Evolutionary conservation across 2,113 vertebrate genomes (phyloP), one percentile per base, ranked within the genome.

Genomic region (Pungitius pungitius): DNA sequence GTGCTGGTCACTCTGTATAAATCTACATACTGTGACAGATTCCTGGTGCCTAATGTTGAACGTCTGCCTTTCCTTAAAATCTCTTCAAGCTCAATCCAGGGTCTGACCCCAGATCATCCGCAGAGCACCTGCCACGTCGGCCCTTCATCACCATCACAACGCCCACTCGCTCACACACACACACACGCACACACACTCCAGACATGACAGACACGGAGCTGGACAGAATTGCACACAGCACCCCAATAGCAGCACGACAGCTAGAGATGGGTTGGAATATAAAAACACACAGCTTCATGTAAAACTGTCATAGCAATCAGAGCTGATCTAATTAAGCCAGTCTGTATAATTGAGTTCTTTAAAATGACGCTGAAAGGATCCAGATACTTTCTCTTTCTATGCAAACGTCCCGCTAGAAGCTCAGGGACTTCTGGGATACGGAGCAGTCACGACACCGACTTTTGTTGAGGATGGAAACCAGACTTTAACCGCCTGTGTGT

Each of bases 231-330:
- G 64, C 69, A 77, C 71, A 78, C 58, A 75, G 49, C 30, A 8
- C 80, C 59, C 64, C 69, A 65, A 51, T n/a, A 71, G 71, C 57
- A 70, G 35, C 12, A 60, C 22, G 78, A 75, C 79, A 76, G 77
- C 49, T 11, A 73, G 76, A 63, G 69, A 84, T 78, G 86, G 86
- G 83, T 75, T 83, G 81, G 80, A 70, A 87, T 75, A 61, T 35
- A 86, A 81, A 76, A 85, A 79, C 78, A 86, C 80, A 84, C 66
- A 76, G 74, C 69, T 81, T 80, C 77, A 80, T 87, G 91, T 87
- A 89, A 85, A 92, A 90, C 80, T 77, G 90, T 91, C 90, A 86
- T 82, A 89, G 82, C 89, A 93, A 91, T 89, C 89, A 89, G 82
- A 80, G 84, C 64, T 92, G 85, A 93, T 92, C 81, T 80, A 94